A percentile compares a stretch with the other conserved stretches of the same genome.
These are phyloP conservation scores for Chromoteleia sp. DNA, from an alignment of 2,888 invertebrate genomes.

Conservation along the genomic window DNA sequence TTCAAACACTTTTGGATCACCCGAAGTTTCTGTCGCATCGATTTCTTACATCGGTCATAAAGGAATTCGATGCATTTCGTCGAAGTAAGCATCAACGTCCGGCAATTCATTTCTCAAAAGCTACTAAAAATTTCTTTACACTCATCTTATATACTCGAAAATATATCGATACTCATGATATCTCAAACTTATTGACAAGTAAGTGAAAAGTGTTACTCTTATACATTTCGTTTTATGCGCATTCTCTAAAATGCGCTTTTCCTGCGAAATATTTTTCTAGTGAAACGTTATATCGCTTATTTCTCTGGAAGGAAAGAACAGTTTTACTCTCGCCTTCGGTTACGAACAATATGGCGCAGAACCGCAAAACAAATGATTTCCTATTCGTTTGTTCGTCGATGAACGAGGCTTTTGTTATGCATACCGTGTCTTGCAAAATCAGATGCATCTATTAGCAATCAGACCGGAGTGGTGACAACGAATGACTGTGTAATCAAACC, in stretches of 20 bases:
- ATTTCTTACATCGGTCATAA: constrained; percentile 5
- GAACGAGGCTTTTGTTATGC: constrained; percentile 38
- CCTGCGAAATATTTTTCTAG: neutral
- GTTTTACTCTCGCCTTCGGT: too few relatives aligned
- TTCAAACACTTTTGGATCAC: too few relatives aligned
- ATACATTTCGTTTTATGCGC: neutral
- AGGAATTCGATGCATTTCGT: constrained; percentile 2
- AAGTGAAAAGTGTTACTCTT: constrained; percentile 4
- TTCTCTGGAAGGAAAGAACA: too few relatives aligned
- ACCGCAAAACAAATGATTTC: constrained; percentile 25
- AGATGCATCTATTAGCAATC: constrained; percentile 48
- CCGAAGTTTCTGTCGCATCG: neutral
- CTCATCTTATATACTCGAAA: neutral
- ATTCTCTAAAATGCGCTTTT: neutral
- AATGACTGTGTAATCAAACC: constrained; percentile 42
- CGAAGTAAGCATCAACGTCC: constrained; percentile 1
- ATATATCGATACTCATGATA: constrained; percentile 5
- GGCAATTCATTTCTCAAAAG: neutral
- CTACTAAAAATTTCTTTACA: constrained; percentile 4
- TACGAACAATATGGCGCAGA: too few relatives aligned
- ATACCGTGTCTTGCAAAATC: constrained; percentile 21
- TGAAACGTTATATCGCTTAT: too few relatives aligned
- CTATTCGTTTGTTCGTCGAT: constrained; percentile 22
- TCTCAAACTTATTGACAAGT: neutral
- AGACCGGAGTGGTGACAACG: constrained; percentile 25